These are phyloP conservation scores for Microcebus ravelobensis DNA, from an alignment of 2,113 vertebrate genomes.

Conservation along the genomic window DNA sequence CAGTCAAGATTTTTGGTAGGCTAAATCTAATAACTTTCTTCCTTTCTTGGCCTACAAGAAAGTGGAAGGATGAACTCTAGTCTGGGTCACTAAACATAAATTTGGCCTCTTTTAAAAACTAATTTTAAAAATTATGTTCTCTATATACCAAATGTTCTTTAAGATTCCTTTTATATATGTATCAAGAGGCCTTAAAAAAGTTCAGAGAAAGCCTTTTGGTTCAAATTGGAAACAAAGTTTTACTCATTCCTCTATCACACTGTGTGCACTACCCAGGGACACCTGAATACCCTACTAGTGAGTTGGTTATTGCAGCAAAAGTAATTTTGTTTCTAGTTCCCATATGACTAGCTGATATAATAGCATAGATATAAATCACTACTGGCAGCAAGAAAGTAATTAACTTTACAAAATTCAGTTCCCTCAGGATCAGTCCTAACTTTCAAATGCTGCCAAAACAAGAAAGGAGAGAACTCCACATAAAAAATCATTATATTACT, in stretches of 20 bases:
- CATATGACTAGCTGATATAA: slow-evolving; percentile 5
- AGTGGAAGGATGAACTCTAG: neutral
- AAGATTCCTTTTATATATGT: neutral
- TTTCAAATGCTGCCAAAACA: slow-evolving; percentile 29
- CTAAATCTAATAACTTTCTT: neutral
- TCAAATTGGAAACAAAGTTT: slow-evolving; percentile 22
- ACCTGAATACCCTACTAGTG: neutral
- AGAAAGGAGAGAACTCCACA: neutral
- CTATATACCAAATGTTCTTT: neutral
- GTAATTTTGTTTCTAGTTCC: slow-evolving; percentile 48
- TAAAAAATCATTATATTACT: neutral
- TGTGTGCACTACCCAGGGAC: neutral
- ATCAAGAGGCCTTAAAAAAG: neutral
- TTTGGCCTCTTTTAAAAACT: slow-evolving; percentile 40
- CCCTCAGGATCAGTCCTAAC: slow-evolving; percentile 43
- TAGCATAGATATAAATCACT: slow-evolving; percentile 57
- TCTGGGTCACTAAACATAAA: neutral
- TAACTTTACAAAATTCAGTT: slow-evolving; percentile 61
- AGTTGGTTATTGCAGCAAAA: slow-evolving; percentile 51
- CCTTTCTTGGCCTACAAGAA: neutral
- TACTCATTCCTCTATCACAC: neutral
- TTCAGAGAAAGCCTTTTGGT: slow-evolving; percentile 31
- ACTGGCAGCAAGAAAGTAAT: slow-evolving; percentile 58
- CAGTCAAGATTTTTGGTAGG: neutral
- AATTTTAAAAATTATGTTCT: slow-evolving; percentile 13